Evolutionary conservation across 1,140 invertebrate species (phyloP), one percentile per base, ranked within the genome.

Genomic region (Neotoxoptera formosana): DNA sequence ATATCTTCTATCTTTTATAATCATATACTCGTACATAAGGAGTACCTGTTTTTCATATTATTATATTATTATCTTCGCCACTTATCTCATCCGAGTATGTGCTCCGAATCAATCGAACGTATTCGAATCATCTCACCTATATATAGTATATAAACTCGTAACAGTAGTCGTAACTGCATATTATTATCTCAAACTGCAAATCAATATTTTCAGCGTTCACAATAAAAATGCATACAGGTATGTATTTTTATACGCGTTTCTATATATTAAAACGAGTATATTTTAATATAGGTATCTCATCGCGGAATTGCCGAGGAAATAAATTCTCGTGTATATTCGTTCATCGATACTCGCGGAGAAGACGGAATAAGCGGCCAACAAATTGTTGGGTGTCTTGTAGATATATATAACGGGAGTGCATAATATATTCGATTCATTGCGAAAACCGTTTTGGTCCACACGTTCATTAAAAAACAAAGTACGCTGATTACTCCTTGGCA

Each of bases 361-460:
- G 41, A 45, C 36, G 23, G 45, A 84, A 84, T 25, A 45, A 84
- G 9, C 23, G 36, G 41, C 83, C n/a, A n/a, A 76, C 60, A n/a
- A n/a, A n/a, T 76, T 76, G 14, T 76, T 76, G n/a, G 60, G n/a
- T 20, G 0, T 14, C 4, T 76, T 76, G 60, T 83, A n/a, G n/a
- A n/a, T n/a, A n/a, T n/a, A n/a, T n/a, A n/a, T n/a, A 83, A 36
- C 21, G 36, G 25, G n/a, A 21, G 48, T 89, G 87, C 21, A 76
- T 76, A 53, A 53, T 48, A 34, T 41, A 84, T 3, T 86, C 45
- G 25, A 89, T 34, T 89, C 48, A 34, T 89, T 89, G 87, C 87
- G n/a, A 89, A 89, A 89, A 89, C n/a, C 87, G 48, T 89, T 89
- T 53, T 89, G 87, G 87, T 53, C 87, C 21, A 34, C 87, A 53